A percentile compares a stretch with the other conserved stretches of the same genome.
Evolutionary conservation across 2,888 invertebrate genomes (phyloP).

Genomic region (Oscheius sp.): DNA sequence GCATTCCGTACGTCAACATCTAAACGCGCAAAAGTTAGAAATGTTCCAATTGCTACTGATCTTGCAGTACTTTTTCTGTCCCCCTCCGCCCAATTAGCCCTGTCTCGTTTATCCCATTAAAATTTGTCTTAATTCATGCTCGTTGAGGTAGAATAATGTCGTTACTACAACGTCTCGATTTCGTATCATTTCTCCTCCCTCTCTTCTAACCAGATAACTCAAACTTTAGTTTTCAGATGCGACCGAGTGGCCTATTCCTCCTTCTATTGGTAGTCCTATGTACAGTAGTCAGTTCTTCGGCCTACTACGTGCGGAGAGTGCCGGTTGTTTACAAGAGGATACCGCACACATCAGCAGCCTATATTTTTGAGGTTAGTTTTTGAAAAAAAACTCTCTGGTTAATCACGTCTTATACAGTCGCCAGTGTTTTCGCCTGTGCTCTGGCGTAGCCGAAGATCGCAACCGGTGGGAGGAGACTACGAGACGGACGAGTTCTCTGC

Average conservation of each 20-base stretch:
- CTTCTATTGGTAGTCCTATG: not conserved
- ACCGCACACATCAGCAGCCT: constrained; percentile 11
- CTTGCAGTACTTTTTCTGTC: too few relatives aligned
- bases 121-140: too few relatives aligned
- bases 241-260: not conserved
- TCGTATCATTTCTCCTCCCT: not conserved
- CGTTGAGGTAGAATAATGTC: too few relatives aligned
- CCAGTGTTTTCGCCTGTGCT: not conserved
- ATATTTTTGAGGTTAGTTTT: constrained; percentile 20
- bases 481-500: constrained; percentile 54
- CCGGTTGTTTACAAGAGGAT: constrained; percentile 34
- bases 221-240: constrained; percentile 12
- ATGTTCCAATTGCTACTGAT: too few relatives aligned
- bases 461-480: constrained; percentile 49
- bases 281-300: constrained; percentile 9
- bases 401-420: not conserved
- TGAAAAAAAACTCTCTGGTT: not conserved
- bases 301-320: constrained; percentile 13
- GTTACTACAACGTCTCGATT: not conserved
- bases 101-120: too few relatives aligned
- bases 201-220: too few relatives aligned
- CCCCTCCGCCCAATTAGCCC: too few relatives aligned
- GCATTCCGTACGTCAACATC: too few relatives aligned
- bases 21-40: too few relatives aligned
- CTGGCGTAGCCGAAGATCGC: constrained; percentile 45